Conservation (phyloP, 30 jellyfish, hydroid and myxozoan genomes). For the Sanderia malayensis region DNA sequence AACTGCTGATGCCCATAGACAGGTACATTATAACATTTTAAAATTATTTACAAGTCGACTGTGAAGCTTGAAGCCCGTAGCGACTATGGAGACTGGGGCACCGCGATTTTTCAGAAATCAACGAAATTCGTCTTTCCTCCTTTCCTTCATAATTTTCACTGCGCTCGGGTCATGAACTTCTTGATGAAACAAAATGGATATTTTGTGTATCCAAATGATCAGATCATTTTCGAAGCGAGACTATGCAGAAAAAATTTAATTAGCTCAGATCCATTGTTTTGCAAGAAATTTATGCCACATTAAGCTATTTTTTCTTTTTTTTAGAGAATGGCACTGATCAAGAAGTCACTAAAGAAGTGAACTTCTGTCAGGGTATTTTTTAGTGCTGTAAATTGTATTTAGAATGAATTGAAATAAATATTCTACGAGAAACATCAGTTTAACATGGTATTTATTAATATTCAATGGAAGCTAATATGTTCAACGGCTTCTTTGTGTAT, state of each 20-base stretch:
- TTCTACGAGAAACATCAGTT: no score
- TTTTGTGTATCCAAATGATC: neutral
- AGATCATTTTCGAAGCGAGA: neutral
- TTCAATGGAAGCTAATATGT: no score
- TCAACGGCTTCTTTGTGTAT: no score
- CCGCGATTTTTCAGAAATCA: no score
- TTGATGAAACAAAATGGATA: neutral
- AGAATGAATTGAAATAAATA: no score
- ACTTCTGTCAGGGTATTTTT: no score
- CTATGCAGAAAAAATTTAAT: neutral
- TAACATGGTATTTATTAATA: no score
- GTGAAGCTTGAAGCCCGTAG: no score
- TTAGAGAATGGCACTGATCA: conserved; percentile 80
- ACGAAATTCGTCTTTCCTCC: neutral
- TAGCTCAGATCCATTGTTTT: no score
- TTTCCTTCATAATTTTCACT: neutral
- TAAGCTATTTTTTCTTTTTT: neutral
- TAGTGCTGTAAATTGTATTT: no score
- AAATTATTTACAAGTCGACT: neutral
- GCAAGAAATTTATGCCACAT: no score
- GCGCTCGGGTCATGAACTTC: neutral
- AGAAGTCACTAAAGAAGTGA: conserved; percentile 79
- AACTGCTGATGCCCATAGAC: conserved; percentile 95
- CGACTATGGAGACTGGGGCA: no score
- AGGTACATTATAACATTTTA: conserved; percentile 26